These are phyloP conservation scores for Sinohyriopsis cumingii DNA, from an alignment of 2,888 invertebrate genomes.

Conservation along the genomic window DNA sequence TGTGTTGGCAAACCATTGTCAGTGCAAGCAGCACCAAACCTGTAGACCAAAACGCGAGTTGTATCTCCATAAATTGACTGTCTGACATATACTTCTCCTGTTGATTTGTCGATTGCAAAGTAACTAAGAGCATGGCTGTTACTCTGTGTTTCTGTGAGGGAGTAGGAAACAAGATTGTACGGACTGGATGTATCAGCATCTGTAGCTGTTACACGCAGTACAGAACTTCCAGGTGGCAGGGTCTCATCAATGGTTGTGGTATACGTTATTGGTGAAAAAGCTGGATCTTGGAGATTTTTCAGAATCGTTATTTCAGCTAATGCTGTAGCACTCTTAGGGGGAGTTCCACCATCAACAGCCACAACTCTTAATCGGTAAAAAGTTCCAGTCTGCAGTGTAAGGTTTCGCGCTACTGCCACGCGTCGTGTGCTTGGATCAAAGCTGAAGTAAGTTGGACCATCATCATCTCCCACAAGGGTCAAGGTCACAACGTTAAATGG, in stretches of 20 bases:
- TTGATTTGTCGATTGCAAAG: constrained; percentile 45
- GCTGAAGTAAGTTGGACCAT: constrained; percentile 51
- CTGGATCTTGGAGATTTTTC: constrained; percentile 49
- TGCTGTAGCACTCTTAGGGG: constrained; percentile 49
- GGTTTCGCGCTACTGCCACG: constrained; percentile 43
- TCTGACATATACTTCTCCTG: constrained; percentile 48
- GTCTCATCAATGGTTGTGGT: constrained; percentile 47
- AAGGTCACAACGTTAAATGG: constrained; percentile 49
- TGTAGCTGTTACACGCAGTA: constrained; percentile 42
- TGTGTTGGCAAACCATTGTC: constrained; percentile 40
- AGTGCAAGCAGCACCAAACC: constrained; percentile 28
- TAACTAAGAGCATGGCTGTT: constrained; percentile 30
- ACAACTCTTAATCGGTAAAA: constrained; percentile 58
- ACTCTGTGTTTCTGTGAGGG: constrained; percentile 18
- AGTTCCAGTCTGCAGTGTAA: constrained; percentile 45
- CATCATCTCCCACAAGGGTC: constrained; percentile 49
- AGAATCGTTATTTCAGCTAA: constrained; percentile 46
- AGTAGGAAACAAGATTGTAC: constrained; percentile 31
- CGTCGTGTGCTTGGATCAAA: constrained; percentile 46
- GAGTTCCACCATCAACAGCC: constrained; percentile 61
- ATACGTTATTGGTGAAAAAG: constrained; percentile 32
- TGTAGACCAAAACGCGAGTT: constrained; percentile 24
- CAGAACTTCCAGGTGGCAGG: constrained; percentile 29
- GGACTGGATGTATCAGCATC: constrained; percentile 42
- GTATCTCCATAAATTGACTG: constrained; percentile 51